phyloP scores from a whole-genome alignment of 1,140 invertebrate genomes.

The Drosophila nannoptera region DNA sequence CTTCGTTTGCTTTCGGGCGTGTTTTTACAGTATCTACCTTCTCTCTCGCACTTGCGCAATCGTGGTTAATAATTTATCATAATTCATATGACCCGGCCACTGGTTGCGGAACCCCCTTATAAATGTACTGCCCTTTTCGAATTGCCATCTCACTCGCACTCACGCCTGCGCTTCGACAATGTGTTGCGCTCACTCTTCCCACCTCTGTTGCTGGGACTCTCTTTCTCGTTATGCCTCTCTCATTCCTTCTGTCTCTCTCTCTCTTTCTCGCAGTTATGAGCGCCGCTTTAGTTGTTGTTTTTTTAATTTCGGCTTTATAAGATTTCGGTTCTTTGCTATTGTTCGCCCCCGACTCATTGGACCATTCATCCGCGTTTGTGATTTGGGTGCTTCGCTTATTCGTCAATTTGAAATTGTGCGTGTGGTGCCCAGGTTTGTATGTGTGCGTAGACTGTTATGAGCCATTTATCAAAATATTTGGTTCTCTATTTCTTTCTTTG shows the following conservation, averaged over 20 bases:
- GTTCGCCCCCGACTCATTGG: conserved; percentile 39
- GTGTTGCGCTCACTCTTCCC: conserved; percentile 42
- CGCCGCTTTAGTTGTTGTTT: conserved; percentile 58
- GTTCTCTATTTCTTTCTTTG: conserved; percentile 46
- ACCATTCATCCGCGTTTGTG: conserved; percentile 24
- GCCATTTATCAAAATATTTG: conserved; percentile 72
- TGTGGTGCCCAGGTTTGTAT: not conserved
- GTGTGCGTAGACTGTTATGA: conserved; percentile 59
- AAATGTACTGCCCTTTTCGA: conserved; percentile 52
- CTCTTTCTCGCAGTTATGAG: conserved; percentile 63
- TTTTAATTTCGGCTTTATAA: conserved; percentile 76
- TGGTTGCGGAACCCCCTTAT: conserved; percentile 31
- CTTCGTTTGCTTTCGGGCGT: conserved; percentile 24
- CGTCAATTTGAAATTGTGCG: conserved; percentile 47
- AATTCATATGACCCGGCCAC: conserved; percentile 74
- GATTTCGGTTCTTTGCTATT: conserved; percentile 73
- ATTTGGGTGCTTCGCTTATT: conserved; percentile 72
- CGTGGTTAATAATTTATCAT: conserved; percentile 79
- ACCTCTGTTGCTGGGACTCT: conserved; percentile 26
- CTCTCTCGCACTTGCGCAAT: conserved; percentile 37
- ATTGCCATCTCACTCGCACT: conserved; percentile 55
- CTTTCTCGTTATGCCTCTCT: not conserved
- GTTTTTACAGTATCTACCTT: conserved; percentile 7
- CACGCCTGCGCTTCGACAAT: conserved; percentile 39
- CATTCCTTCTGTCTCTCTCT: not conserved